phyloP scores from a whole-genome alignment of 2,113 vertebrate species.

The Ochotona princeps region DNA sequence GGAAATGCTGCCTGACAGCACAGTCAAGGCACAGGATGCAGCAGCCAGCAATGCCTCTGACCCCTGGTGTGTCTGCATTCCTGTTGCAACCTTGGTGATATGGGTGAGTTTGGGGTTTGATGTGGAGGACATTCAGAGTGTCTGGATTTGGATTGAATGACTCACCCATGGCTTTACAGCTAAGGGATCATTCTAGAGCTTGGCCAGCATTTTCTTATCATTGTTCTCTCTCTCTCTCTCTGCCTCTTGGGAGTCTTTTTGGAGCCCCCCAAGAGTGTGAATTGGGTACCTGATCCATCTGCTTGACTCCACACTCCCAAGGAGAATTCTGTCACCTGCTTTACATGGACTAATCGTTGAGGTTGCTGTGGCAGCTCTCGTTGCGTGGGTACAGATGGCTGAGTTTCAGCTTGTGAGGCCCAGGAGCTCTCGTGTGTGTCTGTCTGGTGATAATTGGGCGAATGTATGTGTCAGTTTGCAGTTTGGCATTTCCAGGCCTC shows the following conservation, averaged over 20 bases:
- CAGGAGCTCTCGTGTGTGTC: not conserved
- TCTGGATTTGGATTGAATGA: not conserved
- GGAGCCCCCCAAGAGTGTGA: slow-evolving; percentile 18
- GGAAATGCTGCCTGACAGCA: not conserved
- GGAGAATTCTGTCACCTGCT: slow-evolving; percentile 61
- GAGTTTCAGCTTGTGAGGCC: not conserved
- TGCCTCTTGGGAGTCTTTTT: not conserved
- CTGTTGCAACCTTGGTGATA: not conserved
- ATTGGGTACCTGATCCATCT: not conserved
- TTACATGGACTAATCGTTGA: slow-evolving; percentile 48
- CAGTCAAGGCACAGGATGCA: not conserved
- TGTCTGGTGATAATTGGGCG: not conserved
- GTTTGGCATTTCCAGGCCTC: not conserved
- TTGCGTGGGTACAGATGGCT: not conserved
- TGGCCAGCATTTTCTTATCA: not conserved
- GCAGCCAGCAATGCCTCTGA: not conserved
- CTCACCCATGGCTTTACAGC: not conserved
- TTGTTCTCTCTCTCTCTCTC: not conserved
- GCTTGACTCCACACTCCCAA: not conserved
- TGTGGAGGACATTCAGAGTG: not conserved
- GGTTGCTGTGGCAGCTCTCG: not conserved
- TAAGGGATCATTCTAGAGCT: not conserved
- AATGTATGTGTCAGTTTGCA: fast-evolving
- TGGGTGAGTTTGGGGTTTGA: not conserved
- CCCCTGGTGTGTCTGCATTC: not conserved